A percentile compares a stretch with the other conserved stretches of the same genome.
These are phyloP conservation scores for Vultur gryphus DNA, from an alignment of 2,797 vertebrate species.

Conservation along the genomic window DNA sequence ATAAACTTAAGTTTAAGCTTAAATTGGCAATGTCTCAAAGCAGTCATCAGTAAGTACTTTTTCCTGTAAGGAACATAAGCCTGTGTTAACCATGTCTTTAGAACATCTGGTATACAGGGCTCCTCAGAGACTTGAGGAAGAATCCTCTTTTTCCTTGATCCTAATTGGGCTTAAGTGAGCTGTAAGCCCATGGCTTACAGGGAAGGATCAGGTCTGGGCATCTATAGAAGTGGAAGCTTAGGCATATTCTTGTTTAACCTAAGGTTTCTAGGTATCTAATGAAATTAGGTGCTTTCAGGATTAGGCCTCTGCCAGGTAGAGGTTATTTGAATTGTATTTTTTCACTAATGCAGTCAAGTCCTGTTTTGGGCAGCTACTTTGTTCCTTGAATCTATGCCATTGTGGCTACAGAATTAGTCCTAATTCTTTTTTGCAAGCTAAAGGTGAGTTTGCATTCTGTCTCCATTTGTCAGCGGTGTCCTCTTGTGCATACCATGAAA, in stretches of 20 bases:
- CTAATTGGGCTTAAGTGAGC: conserved; percentile 31
- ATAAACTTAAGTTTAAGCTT: conserved; percentile 23
- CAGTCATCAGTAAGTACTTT: neutral
- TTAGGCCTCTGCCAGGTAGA: neutral
- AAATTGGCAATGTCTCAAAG: neutral
- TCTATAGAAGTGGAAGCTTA: neutral
- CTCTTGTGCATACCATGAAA: neutral
- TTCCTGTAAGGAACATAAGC: neutral
- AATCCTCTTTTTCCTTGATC: conserved; percentile 38
- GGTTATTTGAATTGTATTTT: neutral
- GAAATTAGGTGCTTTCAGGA: conserved; percentile 11
- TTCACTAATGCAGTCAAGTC: neutral
- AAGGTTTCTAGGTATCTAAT: conserved; percentile 3
- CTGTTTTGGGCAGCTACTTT: neutral
- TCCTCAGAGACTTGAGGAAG: conserved; percentile 1
- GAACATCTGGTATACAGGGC: neutral
- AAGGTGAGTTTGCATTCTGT: neutral
- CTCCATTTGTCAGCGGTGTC: neutral
- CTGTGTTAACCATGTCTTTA: neutral
- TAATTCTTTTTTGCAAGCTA: neutral
- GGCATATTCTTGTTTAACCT: conserved; percentile 20
- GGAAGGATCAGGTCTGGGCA: neutral
- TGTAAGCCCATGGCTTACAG: neutral
- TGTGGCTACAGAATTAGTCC: neutral
- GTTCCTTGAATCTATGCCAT: neutral